A percentile compares a stretch with the other conserved stretches of the same genome.
Conservation (phyloP, 2,888 invertebrate genomes). For the Aproaerema taeniolella region DNA sequence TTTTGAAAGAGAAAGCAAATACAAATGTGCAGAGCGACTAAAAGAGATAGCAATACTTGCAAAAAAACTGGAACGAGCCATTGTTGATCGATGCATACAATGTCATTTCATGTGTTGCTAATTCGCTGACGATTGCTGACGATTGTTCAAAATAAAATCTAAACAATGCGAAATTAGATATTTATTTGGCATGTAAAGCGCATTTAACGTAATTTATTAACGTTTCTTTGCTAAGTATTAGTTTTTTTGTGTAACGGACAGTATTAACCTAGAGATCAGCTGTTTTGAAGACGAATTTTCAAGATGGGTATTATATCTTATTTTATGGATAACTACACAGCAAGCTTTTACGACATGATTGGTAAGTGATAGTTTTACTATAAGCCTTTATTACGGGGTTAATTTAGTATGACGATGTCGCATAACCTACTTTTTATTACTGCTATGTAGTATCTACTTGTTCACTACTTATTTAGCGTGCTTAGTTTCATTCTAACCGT, state of each 20-base stretch:
- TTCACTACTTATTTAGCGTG: too few species aligned
- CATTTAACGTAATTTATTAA: constrained; percentile 25
- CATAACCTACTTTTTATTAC: constrained; percentile 4
- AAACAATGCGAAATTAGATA: constrained; percentile 33
- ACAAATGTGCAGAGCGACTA: too few species aligned
- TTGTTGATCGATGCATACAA: too few species aligned
- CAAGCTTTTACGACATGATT: constrained; percentile 60
- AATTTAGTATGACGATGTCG: background rate
- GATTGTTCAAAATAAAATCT: constrained; percentile 28
- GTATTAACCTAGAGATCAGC: constrained; percentile 25
- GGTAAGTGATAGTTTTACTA: constrained; percentile 42
- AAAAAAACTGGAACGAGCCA: too few species aligned
- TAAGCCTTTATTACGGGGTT: background rate
- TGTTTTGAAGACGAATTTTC: constrained; percentile 17
- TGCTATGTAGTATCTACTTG: too few species aligned
- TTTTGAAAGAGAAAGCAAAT: too few species aligned
- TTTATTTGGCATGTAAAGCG: constrained; percentile 20
- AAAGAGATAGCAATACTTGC: too few species aligned
- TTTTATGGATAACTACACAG: constrained; percentile 57
- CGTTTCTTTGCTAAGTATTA: constrained; percentile 24
- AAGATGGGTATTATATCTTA: constrained; percentile 53
- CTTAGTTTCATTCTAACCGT: too few species aligned
- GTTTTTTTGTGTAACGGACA: constrained; percentile 4
- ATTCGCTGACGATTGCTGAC: too few species aligned
- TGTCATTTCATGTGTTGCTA: too few species aligned